phyloP scores from a whole-genome alignment of 1,140 invertebrate genomes.

The Chelonus insularis region DNA sequence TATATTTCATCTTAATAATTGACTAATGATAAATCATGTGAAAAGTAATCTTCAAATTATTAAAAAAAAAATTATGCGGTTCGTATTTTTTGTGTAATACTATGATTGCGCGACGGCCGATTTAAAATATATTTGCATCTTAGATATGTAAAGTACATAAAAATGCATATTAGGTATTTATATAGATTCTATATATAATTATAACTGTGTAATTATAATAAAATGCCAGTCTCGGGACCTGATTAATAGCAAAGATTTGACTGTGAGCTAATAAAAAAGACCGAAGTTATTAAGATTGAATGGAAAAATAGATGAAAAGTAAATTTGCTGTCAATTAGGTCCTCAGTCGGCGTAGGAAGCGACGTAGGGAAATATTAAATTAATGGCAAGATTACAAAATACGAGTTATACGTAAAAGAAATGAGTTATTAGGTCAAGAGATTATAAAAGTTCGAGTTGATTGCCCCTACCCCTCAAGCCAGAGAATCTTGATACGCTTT shows the following conservation, averaged over 20 bases:
- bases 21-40: constrained; percentile 21
- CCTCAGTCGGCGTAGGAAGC: constrained; percentile 39
- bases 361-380: constrained; percentile 24
- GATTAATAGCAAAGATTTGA: constrained; percentile 35
- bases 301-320: constrained; percentile 9
- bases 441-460: constrained; percentile 31
- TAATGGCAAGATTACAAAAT: constrained; percentile 9
- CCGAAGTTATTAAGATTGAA: background rate
- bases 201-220: constrained; percentile 58
- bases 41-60: background rate
- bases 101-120: constrained; percentile 52
- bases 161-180: constrained; percentile 61
- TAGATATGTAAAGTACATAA: constrained; percentile 60
- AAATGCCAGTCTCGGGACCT: constrained; percentile 58
- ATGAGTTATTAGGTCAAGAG: constrained; percentile 19
- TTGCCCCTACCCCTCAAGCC: constrained; percentile 20
- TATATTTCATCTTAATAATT: too few species aligned
- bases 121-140: constrained; percentile 57
- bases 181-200: constrained; percentile 53
- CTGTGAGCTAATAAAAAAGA: background rate
- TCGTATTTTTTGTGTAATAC: constrained; percentile 31
- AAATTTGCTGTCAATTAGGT: constrained; percentile 40
- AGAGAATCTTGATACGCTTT: constrained; percentile 42
- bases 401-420: constrained; percentile 10
- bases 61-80: background rate